Percentiles rank a stretch among this genome's conserved stretches.
Evolutionary conservation across 2,888 invertebrate species (phyloP).

Genomic region (Gibbula magus): DNA sequence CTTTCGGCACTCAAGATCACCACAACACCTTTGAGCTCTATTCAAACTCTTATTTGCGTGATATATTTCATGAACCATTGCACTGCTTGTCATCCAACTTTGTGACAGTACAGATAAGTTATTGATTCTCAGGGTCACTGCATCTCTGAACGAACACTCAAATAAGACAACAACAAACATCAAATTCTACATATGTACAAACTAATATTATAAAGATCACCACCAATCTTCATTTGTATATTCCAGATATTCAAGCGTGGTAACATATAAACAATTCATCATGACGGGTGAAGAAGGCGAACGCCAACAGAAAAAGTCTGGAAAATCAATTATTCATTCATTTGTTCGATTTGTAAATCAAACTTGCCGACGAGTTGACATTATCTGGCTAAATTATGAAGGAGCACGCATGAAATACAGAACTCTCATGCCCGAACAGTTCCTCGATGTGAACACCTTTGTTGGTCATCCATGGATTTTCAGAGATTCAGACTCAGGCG

Average conservation of each 20-base stretch:
- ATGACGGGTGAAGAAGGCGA: not conserved
- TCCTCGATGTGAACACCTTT: constrained; percentile 84
- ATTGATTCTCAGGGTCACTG: too few relatives aligned
- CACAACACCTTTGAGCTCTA: too few relatives aligned
- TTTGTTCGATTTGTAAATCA: constrained; percentile 81
- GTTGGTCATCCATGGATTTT: constrained; percentile 91
- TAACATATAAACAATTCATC: not conserved
- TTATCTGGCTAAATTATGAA: constrained; percentile 87
- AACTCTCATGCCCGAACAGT: constrained; percentile 78
- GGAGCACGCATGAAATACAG: constrained; percentile 81
- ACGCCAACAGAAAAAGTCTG: constrained; percentile 42
- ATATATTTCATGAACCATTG: too few relatives aligned
- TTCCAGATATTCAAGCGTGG: not conserved
- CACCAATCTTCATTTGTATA: not conserved
- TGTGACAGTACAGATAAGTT: too few relatives aligned
- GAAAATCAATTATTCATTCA: constrained; percentile 63
- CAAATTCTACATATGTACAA: not conserved
- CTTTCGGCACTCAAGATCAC: too few relatives aligned
- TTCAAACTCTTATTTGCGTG: too few relatives aligned
- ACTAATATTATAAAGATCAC: not conserved
- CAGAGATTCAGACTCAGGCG: constrained; percentile 82
- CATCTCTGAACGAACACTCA: too few relatives aligned
- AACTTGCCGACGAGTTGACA: constrained; percentile 79
- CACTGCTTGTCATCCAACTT: too few relatives aligned
- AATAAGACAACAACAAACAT: too few relatives aligned